Base-by-base conservation (phyloP, 2,888 invertebrate species). In the Eudasyphora cyanicolor region DNA sequence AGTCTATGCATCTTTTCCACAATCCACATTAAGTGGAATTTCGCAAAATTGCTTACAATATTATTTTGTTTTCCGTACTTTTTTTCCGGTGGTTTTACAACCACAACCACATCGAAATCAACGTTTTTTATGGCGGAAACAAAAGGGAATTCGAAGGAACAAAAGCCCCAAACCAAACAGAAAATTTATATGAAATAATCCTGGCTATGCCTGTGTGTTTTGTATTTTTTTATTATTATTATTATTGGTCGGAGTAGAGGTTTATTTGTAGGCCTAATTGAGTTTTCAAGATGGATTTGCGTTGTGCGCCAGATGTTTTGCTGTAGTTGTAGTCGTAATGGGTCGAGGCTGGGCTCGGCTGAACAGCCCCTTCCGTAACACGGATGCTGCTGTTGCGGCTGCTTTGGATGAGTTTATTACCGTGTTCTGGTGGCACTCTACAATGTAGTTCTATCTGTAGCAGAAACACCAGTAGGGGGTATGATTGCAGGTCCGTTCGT, bases 241-340 rank as follows among this genome's bases (percentile, higher is more conserved):
- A 42, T 75, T 60, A 45, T 45, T 60, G 12, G 51, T 29, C 29
- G 70, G 24, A 51, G 51, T n/a, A n/a, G 32, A 51, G 49, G 49
- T 71, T 54, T 60, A 77, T 79, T 82, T 70, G 42, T 81, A 82
- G 85, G 85, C 85, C 85, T 85, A 82, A 85, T 85, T 85, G 85
- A 85, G 85, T 85, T 85, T 85, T 82, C 71, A 79, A 85, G 77
- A 79, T 79, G 81, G 17, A 27, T 70, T 74, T 79, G 76, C 51
- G 27, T 74, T 57, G 21, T 45, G 38, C 27, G 35, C 29, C 74
- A 49, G 27, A 42, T 75, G 73, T 49, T n/a, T n/a, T n/a, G n/a
- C n/a, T 64, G 76, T 76, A 29, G 57, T 75, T 75, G 24, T n/a
- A n/a, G n/a, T n/a, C n/a, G n/a, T n/a, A n/a, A n/a, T n/a, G n/a